Conservation (phyloP, 2,113 vertebrate species). For the Pelvicachromis taeniatus region DNA sequence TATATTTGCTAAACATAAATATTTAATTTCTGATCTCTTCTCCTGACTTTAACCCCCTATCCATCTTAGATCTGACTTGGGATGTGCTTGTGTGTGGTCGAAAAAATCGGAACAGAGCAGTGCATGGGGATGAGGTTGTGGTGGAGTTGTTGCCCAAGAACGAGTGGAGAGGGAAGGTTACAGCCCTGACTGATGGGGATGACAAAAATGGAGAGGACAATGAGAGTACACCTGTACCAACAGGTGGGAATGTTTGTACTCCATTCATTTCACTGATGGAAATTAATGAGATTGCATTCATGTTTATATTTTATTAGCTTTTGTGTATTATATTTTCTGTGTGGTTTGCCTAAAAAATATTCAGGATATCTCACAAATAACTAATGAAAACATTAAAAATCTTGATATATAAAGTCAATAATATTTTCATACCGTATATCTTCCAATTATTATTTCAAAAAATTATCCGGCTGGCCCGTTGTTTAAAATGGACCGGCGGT, state of each 20-base stretch:
- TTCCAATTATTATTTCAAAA: no score
- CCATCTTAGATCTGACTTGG: conserved; percentile 73
- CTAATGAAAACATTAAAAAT: not conserved
- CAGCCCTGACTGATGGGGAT: conserved; percentile 78
- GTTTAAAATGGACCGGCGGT: no score
- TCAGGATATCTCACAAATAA: not conserved
- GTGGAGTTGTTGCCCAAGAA: conserved; percentile 81
- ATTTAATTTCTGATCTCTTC: not conserved
- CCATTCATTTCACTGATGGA: not conserved
- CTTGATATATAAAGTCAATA: not conserved
- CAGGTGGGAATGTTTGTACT: conserved; percentile 71
- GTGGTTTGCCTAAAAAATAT: not conserved
- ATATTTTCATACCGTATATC: not conserved
- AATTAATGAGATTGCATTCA: no score
- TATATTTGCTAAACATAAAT: not conserved
- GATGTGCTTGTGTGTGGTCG: conserved; percentile 82
- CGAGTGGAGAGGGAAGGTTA: conserved; percentile 85
- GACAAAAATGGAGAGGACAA: conserved; percentile 75
- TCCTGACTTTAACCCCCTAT: not conserved
- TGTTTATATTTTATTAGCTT: no score
- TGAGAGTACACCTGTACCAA: conserved; percentile 81
- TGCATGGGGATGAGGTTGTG: conserved; percentile 86
- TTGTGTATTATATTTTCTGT: not conserved
- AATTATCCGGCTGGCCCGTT: no score
- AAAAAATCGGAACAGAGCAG: conserved; percentile 86